phyloP scores from a whole-genome alignment of 2,888 invertebrate genomes.

The Amphipoea oculea region DNA sequence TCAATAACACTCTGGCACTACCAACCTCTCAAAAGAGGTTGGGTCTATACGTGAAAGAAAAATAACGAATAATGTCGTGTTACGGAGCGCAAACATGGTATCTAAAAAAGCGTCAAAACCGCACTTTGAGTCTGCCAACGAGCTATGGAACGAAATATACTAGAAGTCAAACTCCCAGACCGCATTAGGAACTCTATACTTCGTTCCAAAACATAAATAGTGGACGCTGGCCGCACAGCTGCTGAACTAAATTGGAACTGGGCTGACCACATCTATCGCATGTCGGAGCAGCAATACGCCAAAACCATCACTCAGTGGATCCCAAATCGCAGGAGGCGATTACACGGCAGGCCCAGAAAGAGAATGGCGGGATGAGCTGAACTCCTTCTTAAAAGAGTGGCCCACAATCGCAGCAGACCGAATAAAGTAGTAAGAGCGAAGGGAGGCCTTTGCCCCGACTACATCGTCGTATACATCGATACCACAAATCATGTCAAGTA shows the following conservation, averaged over 20 bases:
- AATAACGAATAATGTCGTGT: background rate
- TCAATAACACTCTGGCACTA: too few species aligned
- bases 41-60: too few species aligned
- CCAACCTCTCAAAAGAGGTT: too few species aligned
- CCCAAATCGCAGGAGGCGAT: background rate
- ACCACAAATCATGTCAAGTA: background rate
- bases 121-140: background rate
- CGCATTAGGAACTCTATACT: background rate
- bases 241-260: background rate
- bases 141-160: background rate
- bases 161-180: background rate
- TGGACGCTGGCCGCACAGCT: too few species aligned
- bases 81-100: background rate
- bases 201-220: too few species aligned
- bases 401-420: background rate
- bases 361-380: background rate
- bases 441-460: background rate
- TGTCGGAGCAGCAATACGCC: too few species aligned
- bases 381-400: background rate
- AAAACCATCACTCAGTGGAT: background rate
- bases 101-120: background rate
- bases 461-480: background rate
- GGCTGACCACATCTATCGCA: too few species aligned
- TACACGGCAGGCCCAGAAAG: background rate
- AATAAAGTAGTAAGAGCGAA: background rate